Evolutionary conservation across 2,797 vertebrate species (phyloP).

Genomic region (Bradypodion pumilum): DNA sequence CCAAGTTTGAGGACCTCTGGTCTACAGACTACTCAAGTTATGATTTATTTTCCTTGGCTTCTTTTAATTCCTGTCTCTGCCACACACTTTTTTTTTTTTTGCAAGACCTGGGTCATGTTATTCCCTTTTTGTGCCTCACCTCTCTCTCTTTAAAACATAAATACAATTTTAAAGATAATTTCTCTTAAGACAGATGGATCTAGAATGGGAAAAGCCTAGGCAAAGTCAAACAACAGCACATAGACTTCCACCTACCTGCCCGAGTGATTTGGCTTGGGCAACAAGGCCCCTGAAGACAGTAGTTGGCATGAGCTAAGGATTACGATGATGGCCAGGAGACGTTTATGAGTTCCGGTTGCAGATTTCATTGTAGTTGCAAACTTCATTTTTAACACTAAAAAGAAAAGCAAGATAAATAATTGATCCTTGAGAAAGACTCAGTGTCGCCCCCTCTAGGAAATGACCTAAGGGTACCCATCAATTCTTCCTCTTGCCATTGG

Average conservation of each 20-base stretch:
- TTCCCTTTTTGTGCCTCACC: neutral
- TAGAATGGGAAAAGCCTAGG: neutral
- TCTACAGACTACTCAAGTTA: neutral
- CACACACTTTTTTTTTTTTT: neutral
- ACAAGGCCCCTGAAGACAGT: conserved; percentile 34
- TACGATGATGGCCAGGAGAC: conserved; percentile 14
- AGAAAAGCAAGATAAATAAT: neutral
- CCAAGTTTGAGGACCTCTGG: too few species aligned
- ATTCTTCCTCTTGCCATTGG: neutral
- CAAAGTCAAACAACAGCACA: neutral
- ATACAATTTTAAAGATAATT: neutral
- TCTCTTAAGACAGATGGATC: neutral
- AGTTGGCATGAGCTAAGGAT: conserved; percentile 38
- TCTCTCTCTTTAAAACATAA: neutral
- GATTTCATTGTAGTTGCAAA: neutral
- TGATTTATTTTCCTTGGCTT: neutral
- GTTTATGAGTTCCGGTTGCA: neutral
- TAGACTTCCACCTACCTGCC: conserved; percentile 39
- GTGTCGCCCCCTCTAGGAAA: neutral
- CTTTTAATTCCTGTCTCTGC: neutral
- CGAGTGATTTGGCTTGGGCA: conserved; percentile 32
- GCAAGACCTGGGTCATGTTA: neutral
- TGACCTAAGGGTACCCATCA: neutral
- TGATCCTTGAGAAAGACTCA: neutral
- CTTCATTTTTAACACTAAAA: neutral